Base-by-base conservation (phyloP, 2,888 invertebrate species). In the Holacanthella duospinosa region DNA sequence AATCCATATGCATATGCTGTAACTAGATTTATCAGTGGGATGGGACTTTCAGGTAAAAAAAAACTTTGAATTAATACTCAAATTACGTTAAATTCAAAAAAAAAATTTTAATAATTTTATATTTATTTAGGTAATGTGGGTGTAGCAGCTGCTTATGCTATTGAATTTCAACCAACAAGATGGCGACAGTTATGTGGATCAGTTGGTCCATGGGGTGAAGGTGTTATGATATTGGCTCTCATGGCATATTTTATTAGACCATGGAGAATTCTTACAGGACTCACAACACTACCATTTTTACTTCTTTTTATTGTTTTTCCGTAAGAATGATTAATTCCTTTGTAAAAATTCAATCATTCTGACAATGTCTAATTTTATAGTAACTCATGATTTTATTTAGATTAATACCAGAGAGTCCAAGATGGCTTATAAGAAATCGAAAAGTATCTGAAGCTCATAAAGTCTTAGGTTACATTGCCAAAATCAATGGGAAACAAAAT, bases 171-270 rank as follows among this genome's bases (percentile, higher is more conserved):
- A 44, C 70, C 71, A 1, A 70, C 72, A 0, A 62, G 43, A 9
- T 64, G 70, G 70, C 36, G 71, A 60, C 69, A 66, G 29, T 61
- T 70, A 1, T 63, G 60, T 12, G 66, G 69, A 2, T 65, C 67
- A 43, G 61, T 72, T 4, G 71, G 70, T 1, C 71, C 72, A 9
- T 63, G 69, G 48, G 72, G 72, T 2, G 70, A 71, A 59, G 72
- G 71, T 1, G 55, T 70, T 0, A 66, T 70, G 48, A 36, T 71
- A 3, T 44, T 72, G 28, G 67, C 66, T 1, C 26, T 69, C 2
- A 36, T 71, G 24, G 71, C 71, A 1, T 71, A 71, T 53, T 60
- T 57, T 9, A 68, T 72, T 27, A 55, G 62, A 36, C 67, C 68
- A 21, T 72, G 72, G 72, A 36, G 72, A 55, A 55, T 66, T 1